These are phyloP conservation scores for Corythaeola cristata DNA, from an alignment of 2,113 vertebrate genomes.

Conservation along the genomic window DNA sequence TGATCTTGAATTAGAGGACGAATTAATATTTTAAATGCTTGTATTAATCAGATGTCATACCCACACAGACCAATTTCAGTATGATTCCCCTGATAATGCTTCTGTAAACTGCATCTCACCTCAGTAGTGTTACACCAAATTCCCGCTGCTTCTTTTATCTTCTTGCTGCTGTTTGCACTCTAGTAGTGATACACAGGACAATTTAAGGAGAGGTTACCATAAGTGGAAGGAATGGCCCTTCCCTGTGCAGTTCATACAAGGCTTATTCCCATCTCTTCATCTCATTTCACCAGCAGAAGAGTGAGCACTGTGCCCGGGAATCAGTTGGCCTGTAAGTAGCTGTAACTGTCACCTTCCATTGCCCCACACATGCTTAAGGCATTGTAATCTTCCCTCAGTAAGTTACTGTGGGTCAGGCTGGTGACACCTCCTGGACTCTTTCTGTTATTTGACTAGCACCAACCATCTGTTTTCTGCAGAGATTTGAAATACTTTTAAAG, in stretches of 20 bases:
- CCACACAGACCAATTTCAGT: background rate
- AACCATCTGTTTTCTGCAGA: background rate
- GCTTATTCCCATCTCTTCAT: background rate
- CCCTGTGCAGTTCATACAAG: background rate
- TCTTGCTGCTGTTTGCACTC: background rate
- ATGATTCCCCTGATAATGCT: background rate
- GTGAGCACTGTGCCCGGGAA: background rate
- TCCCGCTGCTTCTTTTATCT: background rate
- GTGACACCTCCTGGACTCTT: background rate
- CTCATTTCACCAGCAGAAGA: background rate
- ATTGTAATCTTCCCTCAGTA: background rate
- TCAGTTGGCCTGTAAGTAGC: rapidly evolving
- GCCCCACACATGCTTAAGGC: background rate
- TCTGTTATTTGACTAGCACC: background rate
- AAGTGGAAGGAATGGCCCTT: background rate
- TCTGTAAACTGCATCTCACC: background rate
- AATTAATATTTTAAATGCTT: background rate
- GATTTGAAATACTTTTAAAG: background rate
- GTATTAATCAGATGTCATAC: background rate
- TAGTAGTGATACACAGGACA: background rate
- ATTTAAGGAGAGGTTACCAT: background rate
- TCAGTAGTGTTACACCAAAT: background rate
- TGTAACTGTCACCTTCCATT: background rate
- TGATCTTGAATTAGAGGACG: background rate
- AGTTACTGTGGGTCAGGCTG: background rate